Conservation (phyloP, 2,888 invertebrate genomes). For the Sussaba pulchella region DNA sequence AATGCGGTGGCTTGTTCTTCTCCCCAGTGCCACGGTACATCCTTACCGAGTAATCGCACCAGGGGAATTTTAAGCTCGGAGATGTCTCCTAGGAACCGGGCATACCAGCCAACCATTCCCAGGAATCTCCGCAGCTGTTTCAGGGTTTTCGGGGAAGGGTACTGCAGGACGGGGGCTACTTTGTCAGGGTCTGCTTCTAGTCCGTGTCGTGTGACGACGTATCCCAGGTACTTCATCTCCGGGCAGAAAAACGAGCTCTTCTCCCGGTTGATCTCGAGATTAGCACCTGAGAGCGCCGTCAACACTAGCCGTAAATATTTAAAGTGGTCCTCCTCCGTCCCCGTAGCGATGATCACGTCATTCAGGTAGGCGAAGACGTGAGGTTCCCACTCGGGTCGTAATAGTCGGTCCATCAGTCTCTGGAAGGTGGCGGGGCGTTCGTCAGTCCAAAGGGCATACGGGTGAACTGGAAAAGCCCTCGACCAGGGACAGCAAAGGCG, state of each 20-base stretch:
- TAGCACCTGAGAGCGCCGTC: neutral
- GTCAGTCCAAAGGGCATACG: constrained; percentile 60
- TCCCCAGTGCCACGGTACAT: constrained; percentile 24
- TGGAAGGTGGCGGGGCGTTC: constrained; percentile 20
- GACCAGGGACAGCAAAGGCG: constrained; percentile 71
- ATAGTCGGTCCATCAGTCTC: no score
- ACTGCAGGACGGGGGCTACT: constrained; percentile 35
- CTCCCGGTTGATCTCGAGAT: constrained; percentile 34
- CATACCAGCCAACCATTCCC: constrained; percentile 67
- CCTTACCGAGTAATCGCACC: constrained; percentile 1
- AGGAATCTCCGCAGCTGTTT: constrained; percentile 69
- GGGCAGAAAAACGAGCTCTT: constrained; percentile 54
- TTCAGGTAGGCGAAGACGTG: no score
- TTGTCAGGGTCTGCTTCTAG: constrained; percentile 37
- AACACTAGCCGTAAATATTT: neutral
- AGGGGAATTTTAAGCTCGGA: constrained; percentile 7
- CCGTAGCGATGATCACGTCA: no score
- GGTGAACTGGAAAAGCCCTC: constrained; percentile 74
- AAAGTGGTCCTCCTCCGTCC: constrained; percentile 39
- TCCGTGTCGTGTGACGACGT: constrained; percentile 5
- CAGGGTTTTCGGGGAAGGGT: constrained; percentile 41
- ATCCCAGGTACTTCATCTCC: constrained; percentile 61
- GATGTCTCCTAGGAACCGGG: constrained; percentile 9
- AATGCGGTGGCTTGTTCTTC: constrained; percentile 27
- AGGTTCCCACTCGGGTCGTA: no score